A percentile compares a stretch with the other conserved stretches of the same genome.
Evolutionary conservation across 2,797 vertebrate species (phyloP).

Genomic region (Lagocephalus sceleratus): DNA sequence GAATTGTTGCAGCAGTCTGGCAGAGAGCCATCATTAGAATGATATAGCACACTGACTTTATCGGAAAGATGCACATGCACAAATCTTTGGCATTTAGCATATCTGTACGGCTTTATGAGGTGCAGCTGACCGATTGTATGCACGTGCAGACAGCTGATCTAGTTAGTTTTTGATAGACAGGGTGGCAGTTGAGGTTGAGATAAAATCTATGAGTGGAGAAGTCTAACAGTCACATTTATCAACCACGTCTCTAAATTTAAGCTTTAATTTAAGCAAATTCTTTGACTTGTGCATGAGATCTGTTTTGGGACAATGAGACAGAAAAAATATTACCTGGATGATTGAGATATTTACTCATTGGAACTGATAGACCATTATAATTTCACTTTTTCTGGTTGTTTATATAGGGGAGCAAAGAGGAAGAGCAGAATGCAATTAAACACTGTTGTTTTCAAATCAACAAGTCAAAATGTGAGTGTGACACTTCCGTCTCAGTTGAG

Average conservation of each 20-base stretch:
- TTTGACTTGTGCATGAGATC: too few species aligned
- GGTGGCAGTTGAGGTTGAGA: conserved; percentile 9
- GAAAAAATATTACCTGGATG: too few species aligned
- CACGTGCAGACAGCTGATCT: conserved; percentile 23
- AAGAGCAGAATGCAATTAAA: conserved; percentile 14
- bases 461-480: conserved; percentile 41
- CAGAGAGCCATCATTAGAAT: conserved; percentile 40
- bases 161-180: conserved; percentile 15
- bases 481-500: conserved; percentile 36
- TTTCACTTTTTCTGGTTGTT: background rate
- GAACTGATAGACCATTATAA: background rate
- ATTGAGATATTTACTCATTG: too few species aligned
- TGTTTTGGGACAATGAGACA: too few species aligned
- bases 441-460: conserved; percentile 44
- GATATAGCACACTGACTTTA: conserved; percentile 34
- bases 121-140: conserved; percentile 9
- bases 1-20: conserved; percentile 59
- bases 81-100: conserved; percentile 39
- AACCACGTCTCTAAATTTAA: conserved; percentile 8
- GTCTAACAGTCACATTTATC: conserved; percentile 36
- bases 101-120: conserved; percentile 37
- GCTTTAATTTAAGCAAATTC: background rate
- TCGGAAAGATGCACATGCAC: conserved; percentile 36
- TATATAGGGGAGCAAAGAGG: conserved; percentile 40
- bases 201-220: conserved; percentile 17